A percentile compares a stretch with the other conserved stretches of the same genome.
These are phyloP conservation scores for Chrysodeixis includens DNA, from an alignment of 2,888 invertebrate genomes.

Conservation along the genomic window DNA sequence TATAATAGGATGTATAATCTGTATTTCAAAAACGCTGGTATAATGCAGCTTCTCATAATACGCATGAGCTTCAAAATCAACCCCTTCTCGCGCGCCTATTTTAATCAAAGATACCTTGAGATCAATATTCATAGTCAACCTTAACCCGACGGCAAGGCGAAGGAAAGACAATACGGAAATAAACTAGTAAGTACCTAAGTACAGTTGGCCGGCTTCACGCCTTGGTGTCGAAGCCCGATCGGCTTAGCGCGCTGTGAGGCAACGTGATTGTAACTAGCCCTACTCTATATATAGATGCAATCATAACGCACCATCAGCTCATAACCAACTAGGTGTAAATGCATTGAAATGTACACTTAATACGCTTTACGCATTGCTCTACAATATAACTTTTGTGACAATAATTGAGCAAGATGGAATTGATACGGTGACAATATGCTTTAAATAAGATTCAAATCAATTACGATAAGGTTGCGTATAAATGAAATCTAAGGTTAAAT, in stretches of 20 bases:
- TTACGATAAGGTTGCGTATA: conserved; percentile 44
- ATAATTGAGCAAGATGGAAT: not conserved
- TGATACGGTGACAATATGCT: no score
- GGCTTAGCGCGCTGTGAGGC: conserved; percentile 69
- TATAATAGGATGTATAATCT: no score
- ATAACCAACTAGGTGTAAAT: not conserved
- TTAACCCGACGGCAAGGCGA: conserved; percentile 70
- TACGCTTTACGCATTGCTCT: not conserved
- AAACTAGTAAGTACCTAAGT: conserved; percentile 65
- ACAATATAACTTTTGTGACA: not conserved
- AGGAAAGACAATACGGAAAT: conserved; percentile 78
- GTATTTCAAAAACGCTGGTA: no score
- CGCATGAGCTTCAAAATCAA: not conserved
- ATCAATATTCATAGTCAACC: conserved; percentile 57
- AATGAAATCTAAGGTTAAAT: conserved; percentile 28
- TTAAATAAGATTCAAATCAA: no score
- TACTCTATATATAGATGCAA: conserved; percentile 35
- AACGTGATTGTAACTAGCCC: conserved; percentile 70
- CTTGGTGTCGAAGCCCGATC: conserved; percentile 76
- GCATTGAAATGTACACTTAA: not conserved
- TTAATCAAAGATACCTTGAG: conserved; percentile 49
- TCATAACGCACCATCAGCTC: conserved; percentile 30
- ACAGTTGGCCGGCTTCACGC: conserved; percentile 77
- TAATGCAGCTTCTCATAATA: not conserved
- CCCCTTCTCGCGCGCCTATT: conserved; percentile 15